A percentile compares a stretch with the other conserved stretches of the same genome.
These are phyloP conservation scores for Chrysocyon brachyurus DNA, from an alignment of 2,797 vertebrate species.

Conservation along the genomic window DNA sequence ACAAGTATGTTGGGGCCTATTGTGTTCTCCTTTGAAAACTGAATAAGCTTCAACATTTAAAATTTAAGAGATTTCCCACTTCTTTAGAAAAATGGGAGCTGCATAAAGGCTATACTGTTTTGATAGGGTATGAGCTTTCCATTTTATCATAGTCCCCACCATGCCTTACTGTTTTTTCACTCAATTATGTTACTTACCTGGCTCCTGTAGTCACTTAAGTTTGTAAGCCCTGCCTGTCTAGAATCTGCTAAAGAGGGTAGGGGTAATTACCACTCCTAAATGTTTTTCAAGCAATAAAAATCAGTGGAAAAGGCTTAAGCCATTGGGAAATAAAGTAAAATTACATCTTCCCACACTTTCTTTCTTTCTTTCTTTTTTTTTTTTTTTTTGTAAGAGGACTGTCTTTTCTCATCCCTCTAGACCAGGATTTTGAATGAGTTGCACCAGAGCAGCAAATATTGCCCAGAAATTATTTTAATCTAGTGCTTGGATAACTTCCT, in stretches of 20 bases:
- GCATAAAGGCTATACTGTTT: background rate
- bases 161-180: background rate
- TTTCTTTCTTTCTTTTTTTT: background rate
- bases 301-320: background rate
- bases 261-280: background rate
- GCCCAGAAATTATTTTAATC: slow-evolving; percentile 12
- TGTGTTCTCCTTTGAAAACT: background rate
- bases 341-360: background rate
- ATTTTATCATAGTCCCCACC: background rate
- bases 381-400: background rate
- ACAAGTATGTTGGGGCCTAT: background rate
- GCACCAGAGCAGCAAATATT: background rate
- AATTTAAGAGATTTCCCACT: background rate
- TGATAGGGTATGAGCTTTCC: background rate
- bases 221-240: background rate
- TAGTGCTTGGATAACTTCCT: background rate
- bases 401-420: background rate
- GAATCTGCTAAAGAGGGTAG: background rate
- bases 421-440: background rate
- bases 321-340: background rate
- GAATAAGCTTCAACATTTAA: background rate
- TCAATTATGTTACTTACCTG: background rate
- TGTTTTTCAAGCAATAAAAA: slow-evolving; percentile 34
- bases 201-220: background rate
- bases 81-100: background rate